Evolutionary conservation across 2,797 vertebrate species (phyloP).

Genomic region (Nannoperca australis): DNA sequence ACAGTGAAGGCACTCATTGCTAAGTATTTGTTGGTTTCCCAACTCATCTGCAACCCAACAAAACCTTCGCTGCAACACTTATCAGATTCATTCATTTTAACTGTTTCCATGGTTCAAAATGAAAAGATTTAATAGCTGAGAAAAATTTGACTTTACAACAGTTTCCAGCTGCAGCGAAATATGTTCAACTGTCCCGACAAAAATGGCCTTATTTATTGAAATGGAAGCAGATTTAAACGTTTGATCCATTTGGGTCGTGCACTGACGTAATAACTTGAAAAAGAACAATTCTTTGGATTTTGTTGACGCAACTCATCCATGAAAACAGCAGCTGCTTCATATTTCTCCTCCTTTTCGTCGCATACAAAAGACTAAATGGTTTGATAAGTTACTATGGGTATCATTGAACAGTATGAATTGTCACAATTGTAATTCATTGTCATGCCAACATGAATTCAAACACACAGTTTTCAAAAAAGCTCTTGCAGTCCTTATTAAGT

Average conservation of each 20-base stretch:
- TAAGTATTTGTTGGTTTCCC: constrained; percentile 15
- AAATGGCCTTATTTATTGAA: background rate
- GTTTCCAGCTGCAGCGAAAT: constrained; percentile 26
- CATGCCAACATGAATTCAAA: background rate
- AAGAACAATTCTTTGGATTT: background rate
- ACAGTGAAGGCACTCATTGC: background rate
- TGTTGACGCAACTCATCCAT: background rate
- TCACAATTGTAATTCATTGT: background rate
- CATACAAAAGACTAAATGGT: background rate
- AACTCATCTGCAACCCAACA: constrained; percentile 1
- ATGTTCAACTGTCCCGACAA: background rate
- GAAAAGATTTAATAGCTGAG: constrained; percentile 24
- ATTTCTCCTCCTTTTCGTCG: background rate
- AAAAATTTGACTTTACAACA: constrained; percentile 11
- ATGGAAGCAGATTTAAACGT: background rate
- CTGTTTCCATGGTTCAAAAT: constrained; percentile 4
- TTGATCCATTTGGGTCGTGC: background rate
- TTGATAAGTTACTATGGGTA: background rate
- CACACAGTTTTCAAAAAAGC: too few species aligned
- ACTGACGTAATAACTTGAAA: background rate
- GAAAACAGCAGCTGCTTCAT: background rate
- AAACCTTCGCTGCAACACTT: constrained; percentile 4
- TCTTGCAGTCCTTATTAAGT: background rate
- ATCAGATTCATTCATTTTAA: background rate
- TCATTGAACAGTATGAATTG: background rate